Evolutionary conservation across 2,888 invertebrate genomes (phyloP).

Genomic region (Carpatolechia fugitivella): DNA sequence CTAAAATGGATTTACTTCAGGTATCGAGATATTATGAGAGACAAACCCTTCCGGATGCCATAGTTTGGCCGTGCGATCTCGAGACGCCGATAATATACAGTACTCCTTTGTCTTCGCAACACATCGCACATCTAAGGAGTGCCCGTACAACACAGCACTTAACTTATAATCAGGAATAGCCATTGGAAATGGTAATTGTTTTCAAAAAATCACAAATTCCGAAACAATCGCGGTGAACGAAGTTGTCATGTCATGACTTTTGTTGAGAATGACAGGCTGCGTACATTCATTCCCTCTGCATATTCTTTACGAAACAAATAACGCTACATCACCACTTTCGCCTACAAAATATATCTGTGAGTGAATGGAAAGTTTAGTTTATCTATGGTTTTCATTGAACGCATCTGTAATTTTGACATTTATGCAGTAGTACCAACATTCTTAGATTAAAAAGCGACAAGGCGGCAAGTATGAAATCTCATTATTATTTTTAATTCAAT

Average conservation of each 20-base stretch:
- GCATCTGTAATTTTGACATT: background rate
- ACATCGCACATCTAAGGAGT: slow-evolving; percentile 91
- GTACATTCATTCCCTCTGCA: background rate
- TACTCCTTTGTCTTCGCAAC: slow-evolving; percentile 83
- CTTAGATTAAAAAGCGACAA: background rate
- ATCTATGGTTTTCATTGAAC: background rate
- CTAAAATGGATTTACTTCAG: too few species aligned
- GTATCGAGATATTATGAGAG: too few species aligned
- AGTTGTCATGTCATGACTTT: slow-evolving; percentile 58
- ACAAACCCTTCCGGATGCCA: slow-evolving; percentile 89
- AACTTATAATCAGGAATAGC: slow-evolving; percentile 85
- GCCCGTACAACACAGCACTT: slow-evolving; percentile 87
- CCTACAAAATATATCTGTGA: background rate
- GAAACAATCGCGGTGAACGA: slow-evolving; percentile 46
- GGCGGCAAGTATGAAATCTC: background rate
- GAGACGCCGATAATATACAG: slow-evolving; percentile 90
- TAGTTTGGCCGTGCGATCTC: slow-evolving; percentile 91
- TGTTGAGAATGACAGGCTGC: slow-evolving; percentile 10
- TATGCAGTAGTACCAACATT: background rate
- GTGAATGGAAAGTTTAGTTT: background rate
- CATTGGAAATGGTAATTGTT: slow-evolving; percentile 46
- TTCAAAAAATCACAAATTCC: slow-evolving; percentile 25
- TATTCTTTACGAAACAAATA: too few species aligned
- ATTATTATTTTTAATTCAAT: background rate
- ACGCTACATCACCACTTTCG: background rate